These are phyloP conservation scores for Ctena decussata DNA, from an alignment of 2,888 invertebrate species.

Conservation along the genomic window DNA sequence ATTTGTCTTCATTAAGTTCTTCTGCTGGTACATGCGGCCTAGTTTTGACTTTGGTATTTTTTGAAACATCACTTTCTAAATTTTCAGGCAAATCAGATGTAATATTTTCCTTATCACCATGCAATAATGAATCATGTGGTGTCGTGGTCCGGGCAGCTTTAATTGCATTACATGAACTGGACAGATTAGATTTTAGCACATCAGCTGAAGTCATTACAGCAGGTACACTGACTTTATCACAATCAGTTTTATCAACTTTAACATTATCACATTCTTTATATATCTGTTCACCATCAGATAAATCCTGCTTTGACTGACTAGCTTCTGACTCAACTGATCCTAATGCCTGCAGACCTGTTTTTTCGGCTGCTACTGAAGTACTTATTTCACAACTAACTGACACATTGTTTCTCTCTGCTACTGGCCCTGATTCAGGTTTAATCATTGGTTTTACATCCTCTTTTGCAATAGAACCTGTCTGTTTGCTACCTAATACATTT, in stretches of 20 bases:
- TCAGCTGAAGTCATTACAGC: not conserved
- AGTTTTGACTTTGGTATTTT: not conserved
- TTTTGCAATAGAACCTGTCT: not conserved
- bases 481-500: not conserved
- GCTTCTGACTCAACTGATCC: not conserved
- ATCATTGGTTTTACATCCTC: too few relatives aligned
- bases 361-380: not conserved
- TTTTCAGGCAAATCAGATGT: not conserved
- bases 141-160: not conserved
- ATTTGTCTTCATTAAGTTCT: not conserved
- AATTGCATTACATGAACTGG: not conserved
- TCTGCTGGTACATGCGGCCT: not conserved
- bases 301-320: not conserved
- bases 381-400: not conserved
- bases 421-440: too few relatives aligned
- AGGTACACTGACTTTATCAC: not conserved
- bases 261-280: not conserved
- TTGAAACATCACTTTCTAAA: not conserved
- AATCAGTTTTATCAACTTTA: not conserved
- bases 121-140: not conserved
- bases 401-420: too few relatives aligned
- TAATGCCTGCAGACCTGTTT: not conserved
- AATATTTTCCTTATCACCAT: not conserved
- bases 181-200: not conserved
- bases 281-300: not conserved